Evolutionary conservation across 2,888 invertebrate genomes (phyloP), one percentile per base, ranked within the genome.

Genomic region (Nowickia ferox): DNA sequence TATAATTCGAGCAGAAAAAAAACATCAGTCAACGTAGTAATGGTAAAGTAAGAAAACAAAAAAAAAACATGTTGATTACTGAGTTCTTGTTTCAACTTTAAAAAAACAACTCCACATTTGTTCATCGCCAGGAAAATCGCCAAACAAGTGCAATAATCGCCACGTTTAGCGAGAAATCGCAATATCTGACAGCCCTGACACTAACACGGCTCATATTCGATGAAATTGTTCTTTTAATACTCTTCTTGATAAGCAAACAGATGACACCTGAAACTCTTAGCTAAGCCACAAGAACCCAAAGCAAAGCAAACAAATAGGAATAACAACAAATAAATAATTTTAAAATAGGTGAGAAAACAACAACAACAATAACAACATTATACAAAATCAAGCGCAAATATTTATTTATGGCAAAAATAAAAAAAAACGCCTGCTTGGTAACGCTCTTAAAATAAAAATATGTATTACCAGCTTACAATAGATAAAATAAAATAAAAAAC

Each of bases 291-390:
- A 76, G 75, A 80, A 76, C 19, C 1, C 19, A 59, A 79, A 77
- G 17, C 66, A 68, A 71, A 65, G 46, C 40, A 46, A 65, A 66
- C 40, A 46, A 77, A 72, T 59, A 51, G 38, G 46, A 71, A 63
- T 10, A 40, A 72, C 66, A 9, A 17, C 11, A 76, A 59, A 63
- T 55, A 72, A 69, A 77, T n/a, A 78, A 68, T 65, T 48, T 40
- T 55, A 63, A 82, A 82, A 74, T 42, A 72, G 68, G 82, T 82
- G 82, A 78, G 68, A 77, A 77, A 82, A 55, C 22, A 80, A 82
- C 15, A 53, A 66, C 10, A 72, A 66, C 30, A 84, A 68, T 6
- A 48, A 19, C 9, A 48, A 59, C 30, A 30, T 42, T 51, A 59
- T 10, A 63, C 15, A 38, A n/a, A 55, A 19, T 48, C 11, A 65